Percentiles rank a stretch among this genome's conserved stretches.
phyloP scores from a whole-genome alignment of 2,888 invertebrate genomes.

The Acanthosepion lycidas region DNA sequence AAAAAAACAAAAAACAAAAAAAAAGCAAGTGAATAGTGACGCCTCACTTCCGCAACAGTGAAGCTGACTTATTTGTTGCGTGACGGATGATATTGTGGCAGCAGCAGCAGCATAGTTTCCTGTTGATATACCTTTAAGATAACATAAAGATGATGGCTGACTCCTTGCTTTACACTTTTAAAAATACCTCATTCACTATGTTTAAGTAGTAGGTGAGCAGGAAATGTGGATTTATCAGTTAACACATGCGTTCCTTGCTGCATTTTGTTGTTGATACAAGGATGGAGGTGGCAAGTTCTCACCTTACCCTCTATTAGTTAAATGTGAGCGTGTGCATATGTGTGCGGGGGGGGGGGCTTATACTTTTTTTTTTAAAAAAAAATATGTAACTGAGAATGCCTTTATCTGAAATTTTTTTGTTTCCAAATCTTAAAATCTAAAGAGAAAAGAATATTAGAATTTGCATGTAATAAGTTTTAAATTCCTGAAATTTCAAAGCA shows the following conservation, averaged over 20 bases:
- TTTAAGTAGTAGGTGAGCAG: neutral
- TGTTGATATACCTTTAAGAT: slow-evolving; percentile 33
- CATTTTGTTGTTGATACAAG: neutral
- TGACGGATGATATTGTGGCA: slow-evolving; percentile 6
- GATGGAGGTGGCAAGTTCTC: neutral
- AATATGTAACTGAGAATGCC: no score
- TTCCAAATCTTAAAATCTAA: no score
- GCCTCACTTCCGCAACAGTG: neutral
- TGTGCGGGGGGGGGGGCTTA: no score
- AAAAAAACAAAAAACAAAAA: neutral
- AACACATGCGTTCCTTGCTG: neutral
- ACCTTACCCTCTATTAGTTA: neutral
- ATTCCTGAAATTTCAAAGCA: neutral
- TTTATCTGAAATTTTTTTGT: no score
- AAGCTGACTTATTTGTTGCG: neutral
- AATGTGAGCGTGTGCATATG: neutral
- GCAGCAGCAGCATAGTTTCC: neutral
- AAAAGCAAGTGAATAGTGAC: neutral
- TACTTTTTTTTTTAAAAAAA: no score
- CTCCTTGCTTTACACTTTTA: slow-evolving; percentile 22
- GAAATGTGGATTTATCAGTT: neutral
- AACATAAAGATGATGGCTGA: slow-evolving; percentile 8
- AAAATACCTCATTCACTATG: neutral
- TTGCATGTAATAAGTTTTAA: no score
- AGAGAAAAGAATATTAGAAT: no score